Evolutionary conservation across 1,140 invertebrate species (phyloP).

Genomic region (Pararge aegeria): DNA sequence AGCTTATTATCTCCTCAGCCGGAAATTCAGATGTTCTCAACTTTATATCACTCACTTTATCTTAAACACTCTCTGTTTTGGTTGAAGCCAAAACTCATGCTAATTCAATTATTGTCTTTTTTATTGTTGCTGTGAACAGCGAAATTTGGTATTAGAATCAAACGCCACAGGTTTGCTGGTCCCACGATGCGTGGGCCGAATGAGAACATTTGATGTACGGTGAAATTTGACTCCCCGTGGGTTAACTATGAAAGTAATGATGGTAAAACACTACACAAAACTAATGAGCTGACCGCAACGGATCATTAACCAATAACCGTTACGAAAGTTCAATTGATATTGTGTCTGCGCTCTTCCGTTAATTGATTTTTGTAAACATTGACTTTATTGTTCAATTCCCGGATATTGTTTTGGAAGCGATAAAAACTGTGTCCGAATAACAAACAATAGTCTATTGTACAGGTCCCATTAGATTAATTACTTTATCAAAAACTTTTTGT

Average conservation of each 20-base stretch:
- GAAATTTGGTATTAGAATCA: slow-evolving; percentile 14
- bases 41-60: slow-evolving; percentile 30
- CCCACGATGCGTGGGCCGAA: slow-evolving; percentile 29
- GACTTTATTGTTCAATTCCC: slow-evolving; percentile 45
- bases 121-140: slow-evolving; percentile 25
- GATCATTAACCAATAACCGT: slow-evolving; percentile 33
- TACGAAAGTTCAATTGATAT: slow-evolving; percentile 40
- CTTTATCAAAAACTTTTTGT: slow-evolving; percentile 4
- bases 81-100: slow-evolving; percentile 10
- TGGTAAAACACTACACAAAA: slow-evolving; percentile 13
- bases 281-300: slow-evolving; percentile 22
- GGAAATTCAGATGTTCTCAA: slow-evolving; percentile 26
- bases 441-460: slow-evolving; percentile 67
- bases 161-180: slow-evolving; percentile 29
- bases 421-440: slow-evolving; percentile 46
- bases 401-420: slow-evolving; percentile 43
- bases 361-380: slow-evolving; percentile 39
- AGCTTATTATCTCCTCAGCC: slow-evolving; percentile 16
- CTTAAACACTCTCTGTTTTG: slow-evolving; percentile 1
- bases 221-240: slow-evolving; percentile 16
- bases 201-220: slow-evolving; percentile 32
- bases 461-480: slow-evolving; percentile 3
- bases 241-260: slow-evolving; percentile 7
- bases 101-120: slow-evolving; percentile 23
- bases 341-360: slow-evolving; percentile 31